Conservation (phyloP, 1,140 invertebrate genomes). For the Orchestia grillus region DNA sequence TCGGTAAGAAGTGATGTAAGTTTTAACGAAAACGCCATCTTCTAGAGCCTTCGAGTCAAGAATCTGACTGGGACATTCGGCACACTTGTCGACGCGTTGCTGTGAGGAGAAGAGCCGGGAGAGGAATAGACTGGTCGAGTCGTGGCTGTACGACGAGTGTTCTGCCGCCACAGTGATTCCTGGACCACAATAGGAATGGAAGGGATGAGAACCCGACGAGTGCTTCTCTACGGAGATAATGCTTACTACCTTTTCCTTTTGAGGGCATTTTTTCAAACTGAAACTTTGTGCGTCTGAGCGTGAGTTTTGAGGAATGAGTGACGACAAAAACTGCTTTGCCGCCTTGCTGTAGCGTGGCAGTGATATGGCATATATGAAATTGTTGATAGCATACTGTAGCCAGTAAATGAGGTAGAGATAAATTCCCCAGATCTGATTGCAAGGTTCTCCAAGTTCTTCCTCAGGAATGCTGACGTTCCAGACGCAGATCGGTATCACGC, state of each 20-base stretch:
- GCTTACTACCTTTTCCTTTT: background rate
- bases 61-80: background rate
- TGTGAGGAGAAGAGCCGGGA: background rate
- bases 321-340: conserved; percentile 61
- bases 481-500: conserved; percentile 65
- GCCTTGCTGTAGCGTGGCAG: conserved; percentile 60
- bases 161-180: background rate
- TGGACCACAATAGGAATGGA: background rate
- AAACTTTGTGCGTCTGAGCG: background rate
- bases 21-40: background rate
- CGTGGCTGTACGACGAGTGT: background rate
- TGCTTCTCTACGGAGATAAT: background rate
- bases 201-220: background rate
- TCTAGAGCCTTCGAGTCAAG: background rate
- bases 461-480: conserved; percentile 61
- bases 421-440: conserved; percentile 58
- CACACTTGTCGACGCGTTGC: background rate
- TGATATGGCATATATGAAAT: conserved; percentile 67
- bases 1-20: background rate
- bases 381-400: conserved; percentile 66
- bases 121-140: background rate
- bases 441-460: conserved; percentile 27
- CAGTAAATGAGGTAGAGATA: conserved; percentile 66
- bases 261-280: background rate
- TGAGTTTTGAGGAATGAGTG: background rate